Evolutionary conservation across 2,797 vertebrate genomes (phyloP).

Genomic region (Toxotes lorentzi): DNA sequence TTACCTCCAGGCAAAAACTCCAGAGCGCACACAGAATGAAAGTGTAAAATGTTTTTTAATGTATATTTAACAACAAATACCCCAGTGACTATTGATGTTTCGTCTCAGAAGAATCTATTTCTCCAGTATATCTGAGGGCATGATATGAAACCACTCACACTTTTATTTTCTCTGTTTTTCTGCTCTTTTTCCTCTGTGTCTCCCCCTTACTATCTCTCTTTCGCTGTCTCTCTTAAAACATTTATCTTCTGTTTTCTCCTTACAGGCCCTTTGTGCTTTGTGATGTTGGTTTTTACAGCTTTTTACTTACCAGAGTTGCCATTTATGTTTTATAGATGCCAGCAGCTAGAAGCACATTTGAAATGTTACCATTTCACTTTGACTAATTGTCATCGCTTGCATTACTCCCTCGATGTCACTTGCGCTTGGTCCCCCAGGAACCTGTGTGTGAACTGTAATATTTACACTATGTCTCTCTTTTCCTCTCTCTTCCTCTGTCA

Average conservation of each 20-base stretch:
- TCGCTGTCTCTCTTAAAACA: constrained; percentile 86
- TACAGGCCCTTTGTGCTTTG: constrained; percentile 85
- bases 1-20: constrained; percentile 95
- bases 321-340: constrained; percentile 87
- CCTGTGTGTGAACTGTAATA: constrained; percentile 60
- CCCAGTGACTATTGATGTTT: constrained; percentile 96
- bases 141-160: constrained; percentile 88
- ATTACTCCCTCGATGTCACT: constrained; percentile 78
- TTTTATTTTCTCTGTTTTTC: constrained; percentile 79
- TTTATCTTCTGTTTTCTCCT: constrained; percentile 87
- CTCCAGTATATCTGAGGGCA: constrained; percentile 87
- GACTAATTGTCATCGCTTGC: constrained; percentile 81
- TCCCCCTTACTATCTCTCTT: constrained; percentile 80
- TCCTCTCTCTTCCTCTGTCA: constrained; percentile 18
- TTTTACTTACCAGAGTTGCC: constrained; percentile 82
- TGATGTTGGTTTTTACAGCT: constrained; percentile 87
- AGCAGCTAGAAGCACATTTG: constrained; percentile 74
- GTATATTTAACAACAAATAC: constrained; percentile 99
- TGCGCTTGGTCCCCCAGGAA: constrained; percentile 65
- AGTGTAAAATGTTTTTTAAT: constrained; percentile 99
- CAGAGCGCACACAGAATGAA: constrained; percentile 94
- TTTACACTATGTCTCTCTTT: constrained; percentile 53
- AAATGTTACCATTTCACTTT: constrained; percentile 76
- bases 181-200: constrained; percentile 79
- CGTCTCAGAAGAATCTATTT: constrained; percentile 91